A percentile compares a stretch with the other conserved stretches of the same genome.
Evolutionary conservation across 1,140 invertebrate genomes (phyloP).

Genomic region (Hyles vespertilio): DNA sequence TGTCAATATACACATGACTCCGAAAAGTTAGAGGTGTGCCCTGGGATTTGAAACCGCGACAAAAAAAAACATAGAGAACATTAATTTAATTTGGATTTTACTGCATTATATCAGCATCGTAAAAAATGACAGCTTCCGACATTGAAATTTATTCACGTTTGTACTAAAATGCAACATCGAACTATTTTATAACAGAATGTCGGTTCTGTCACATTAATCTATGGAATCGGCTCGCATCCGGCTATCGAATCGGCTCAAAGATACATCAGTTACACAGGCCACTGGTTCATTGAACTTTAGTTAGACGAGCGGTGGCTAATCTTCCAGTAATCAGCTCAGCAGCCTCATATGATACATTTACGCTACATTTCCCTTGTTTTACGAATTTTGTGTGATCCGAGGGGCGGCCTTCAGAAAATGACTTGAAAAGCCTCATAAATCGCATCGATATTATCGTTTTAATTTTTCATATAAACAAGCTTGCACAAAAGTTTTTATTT

Average conservation of each 20-base stretch:
- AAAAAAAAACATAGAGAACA: too few species aligned
- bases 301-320: constrained; percentile 22
- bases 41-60: too few species aligned
- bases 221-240: constrained; percentile 1
- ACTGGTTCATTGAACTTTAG: constrained; percentile 23
- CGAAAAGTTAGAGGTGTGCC: too few species aligned
- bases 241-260: constrained; percentile 17
- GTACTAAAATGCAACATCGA: background rate
- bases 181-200: background rate
- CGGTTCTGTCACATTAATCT: constrained; percentile 1
- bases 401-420: background rate
- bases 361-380: constrained; percentile 20
- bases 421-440: background rate
- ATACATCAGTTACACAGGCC: constrained; percentile 19
- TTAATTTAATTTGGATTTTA: too few species aligned
- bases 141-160: too few species aligned
- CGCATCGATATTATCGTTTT: background rate
- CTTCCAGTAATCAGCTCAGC: constrained; percentile 25
- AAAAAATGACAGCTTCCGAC: too few species aligned
- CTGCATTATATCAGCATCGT: too few species aligned
- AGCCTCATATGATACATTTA: constrained; percentile 17
- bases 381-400: constrained; percentile 14
- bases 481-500: too few species aligned
- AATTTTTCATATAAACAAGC: too few species aligned
- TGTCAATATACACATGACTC: too few species aligned